phyloP scores from a whole-genome alignment of 2,113 vertebrate genomes.

The Channa maculata region DNA sequence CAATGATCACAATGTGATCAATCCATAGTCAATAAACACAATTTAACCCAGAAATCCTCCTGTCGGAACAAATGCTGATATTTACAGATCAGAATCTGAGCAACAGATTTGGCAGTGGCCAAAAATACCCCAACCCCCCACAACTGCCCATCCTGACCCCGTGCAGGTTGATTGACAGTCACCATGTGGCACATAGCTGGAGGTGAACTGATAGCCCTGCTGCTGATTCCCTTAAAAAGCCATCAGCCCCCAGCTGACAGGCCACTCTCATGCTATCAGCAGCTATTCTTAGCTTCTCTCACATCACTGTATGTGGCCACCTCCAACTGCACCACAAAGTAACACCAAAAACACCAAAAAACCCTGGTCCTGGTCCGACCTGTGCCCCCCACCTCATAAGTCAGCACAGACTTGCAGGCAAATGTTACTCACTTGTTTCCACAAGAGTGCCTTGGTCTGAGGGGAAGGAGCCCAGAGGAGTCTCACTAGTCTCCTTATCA shows the following conservation, averaged over 20 bases:
- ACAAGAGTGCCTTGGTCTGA: conserved; percentile 90
- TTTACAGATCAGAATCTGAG: conserved; percentile 78
- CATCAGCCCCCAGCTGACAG: conserved; percentile 88
- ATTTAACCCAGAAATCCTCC: neutral
- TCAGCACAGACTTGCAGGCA: neutral
- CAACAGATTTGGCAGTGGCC: conserved; percentile 90
- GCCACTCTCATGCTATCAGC: conserved; percentile 89
- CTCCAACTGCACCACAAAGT: conserved; percentile 50
- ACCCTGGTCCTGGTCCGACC: neutral
- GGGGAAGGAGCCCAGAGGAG: conserved; percentile 91
- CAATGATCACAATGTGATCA: neutral
- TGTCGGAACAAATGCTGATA: conserved; percentile 25
- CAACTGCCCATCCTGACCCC: conserved; percentile 52
- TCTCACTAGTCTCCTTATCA: conserved; percentile 88
- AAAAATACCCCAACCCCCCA: conserved; percentile 88
- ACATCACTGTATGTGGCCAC: conserved; percentile 68
- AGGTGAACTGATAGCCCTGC: conserved; percentile 87
- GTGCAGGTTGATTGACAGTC: conserved; percentile 89
- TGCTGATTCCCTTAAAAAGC: conserved; percentile 99
- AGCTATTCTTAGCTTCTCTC: conserved; percentile 91
- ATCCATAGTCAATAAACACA: neutral
- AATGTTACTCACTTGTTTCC: conserved; percentile 89
- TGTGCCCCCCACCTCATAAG: neutral
- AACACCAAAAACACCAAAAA: neutral
- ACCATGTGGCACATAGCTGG: conserved; percentile 93